A percentile compares a stretch with the other conserved stretches of the same genome.
phyloP scores from a whole-genome alignment of 2,113 vertebrate genomes.

The Cavia porcellus region DNA sequence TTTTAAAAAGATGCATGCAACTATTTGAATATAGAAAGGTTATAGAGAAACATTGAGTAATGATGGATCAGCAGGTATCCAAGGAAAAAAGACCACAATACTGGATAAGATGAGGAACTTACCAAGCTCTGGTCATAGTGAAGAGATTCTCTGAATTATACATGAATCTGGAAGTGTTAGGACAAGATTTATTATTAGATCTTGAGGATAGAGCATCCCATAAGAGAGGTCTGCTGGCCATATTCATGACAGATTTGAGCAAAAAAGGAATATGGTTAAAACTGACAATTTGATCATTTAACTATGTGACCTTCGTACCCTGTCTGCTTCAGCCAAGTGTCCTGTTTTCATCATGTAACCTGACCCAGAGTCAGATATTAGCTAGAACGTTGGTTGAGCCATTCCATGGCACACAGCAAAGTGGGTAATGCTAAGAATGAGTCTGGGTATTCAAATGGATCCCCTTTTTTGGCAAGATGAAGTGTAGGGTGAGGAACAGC shows the following conservation, averaged over 20 bases:
- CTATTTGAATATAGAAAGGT: background rate
- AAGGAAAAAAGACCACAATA: background rate
- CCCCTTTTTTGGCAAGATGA: background rate
- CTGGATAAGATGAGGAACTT: background rate
- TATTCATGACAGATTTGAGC: fast-evolving
- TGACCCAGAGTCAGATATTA: background rate
- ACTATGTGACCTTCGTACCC: background rate
- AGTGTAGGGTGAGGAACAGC: background rate
- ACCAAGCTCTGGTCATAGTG: background rate
- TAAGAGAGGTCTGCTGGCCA: background rate
- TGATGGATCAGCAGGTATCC: background rate
- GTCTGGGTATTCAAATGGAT: background rate
- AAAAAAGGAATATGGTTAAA: background rate
- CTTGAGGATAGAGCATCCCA: background rate
- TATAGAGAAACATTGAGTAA: background rate
- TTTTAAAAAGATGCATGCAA: background rate
- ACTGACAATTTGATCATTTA: background rate
- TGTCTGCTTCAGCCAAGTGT: background rate
- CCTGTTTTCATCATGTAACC: background rate
- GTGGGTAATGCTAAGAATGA: background rate
- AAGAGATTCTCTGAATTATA: background rate
- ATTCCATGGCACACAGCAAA: background rate
- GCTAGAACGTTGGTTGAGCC: background rate
- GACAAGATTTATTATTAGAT: background rate
- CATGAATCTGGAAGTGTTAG: background rate